Conservation (phyloP, 2,113 vertebrate genomes). For the Petromus typicus region DNA sequence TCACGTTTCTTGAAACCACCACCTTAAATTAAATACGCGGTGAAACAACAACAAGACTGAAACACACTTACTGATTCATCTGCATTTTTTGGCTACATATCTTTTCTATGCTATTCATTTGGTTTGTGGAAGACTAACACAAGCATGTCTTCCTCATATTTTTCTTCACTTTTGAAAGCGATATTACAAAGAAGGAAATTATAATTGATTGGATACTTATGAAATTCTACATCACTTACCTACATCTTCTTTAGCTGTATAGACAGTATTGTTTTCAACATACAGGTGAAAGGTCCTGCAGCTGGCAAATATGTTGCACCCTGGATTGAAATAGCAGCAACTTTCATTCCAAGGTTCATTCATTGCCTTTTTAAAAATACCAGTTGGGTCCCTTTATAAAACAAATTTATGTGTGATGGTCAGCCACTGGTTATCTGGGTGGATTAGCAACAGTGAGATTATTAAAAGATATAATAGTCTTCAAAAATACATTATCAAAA, state of each 20-base stretch:
- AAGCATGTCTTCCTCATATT: neutral
- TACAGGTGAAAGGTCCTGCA: neutral
- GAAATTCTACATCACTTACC: neutral
- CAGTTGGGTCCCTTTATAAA: neutral
- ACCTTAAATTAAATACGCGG: neutral
- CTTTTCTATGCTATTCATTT: neutral
- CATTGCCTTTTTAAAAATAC: neutral
- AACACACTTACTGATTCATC: neutral
- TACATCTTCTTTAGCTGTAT: neutral
- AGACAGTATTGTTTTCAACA: neutral
- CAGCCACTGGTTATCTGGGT: neutral
- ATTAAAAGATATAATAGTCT: neutral
- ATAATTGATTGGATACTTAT: neutral
- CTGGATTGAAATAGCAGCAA: neutral
- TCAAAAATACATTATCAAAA: neutral
- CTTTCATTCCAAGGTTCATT: neutral
- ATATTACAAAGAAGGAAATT: neutral
- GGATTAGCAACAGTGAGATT: neutral
- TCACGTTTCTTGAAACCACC: neutral
- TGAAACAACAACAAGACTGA: neutral
- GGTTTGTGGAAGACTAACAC: neutral
- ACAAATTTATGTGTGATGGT: neutral
- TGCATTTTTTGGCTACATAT: neutral
- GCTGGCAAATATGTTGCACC: neutral
- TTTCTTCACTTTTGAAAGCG: neutral